Conservation (phyloP, 2,888 invertebrate genomes). For the Macaria liturata region DNA sequence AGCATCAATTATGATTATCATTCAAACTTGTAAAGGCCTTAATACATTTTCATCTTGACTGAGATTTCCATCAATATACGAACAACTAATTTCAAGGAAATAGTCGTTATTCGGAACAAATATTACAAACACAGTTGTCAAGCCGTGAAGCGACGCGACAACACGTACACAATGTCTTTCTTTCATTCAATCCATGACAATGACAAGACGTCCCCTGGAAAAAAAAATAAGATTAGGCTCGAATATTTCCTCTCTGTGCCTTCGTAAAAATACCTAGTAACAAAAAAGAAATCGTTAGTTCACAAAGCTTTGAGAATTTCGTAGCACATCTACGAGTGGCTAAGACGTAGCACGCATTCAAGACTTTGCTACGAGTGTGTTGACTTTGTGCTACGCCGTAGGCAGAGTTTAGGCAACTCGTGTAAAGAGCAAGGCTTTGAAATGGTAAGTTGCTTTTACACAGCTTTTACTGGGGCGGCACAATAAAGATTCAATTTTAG, state of each 20-base stretch:
- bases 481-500: no score
- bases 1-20: no score
- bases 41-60: no score
- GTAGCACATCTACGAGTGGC: constrained; percentile 26
- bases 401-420: constrained; percentile 14
- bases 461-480: neutral
- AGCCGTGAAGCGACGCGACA: constrained; percentile 7
- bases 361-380: constrained; percentile 4
- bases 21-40: no score
- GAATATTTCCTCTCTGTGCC: constrained; percentile 8
- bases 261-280: constrained; percentile 16
- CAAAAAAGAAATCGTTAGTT: constrained; percentile 22
- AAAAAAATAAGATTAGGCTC: constrained; percentile 22
- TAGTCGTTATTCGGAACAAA: constrained; percentile 13
- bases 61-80: neutral
- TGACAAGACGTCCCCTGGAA: constrained; percentile 21
- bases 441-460: constrained; percentile 9
- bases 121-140: constrained; percentile 16
- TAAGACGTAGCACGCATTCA: constrained; percentile 22
- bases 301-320: constrained; percentile 34
- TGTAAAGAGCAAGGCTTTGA: constrained; percentile 9
- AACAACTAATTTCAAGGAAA: neutral
- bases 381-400: constrained; percentile 15
- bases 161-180: constrained; percentile 25
- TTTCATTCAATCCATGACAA: constrained; percentile 24